Evolutionary conservation across 2,888 invertebrate genomes (phyloP).

Genomic region (Coleophora deauratella): DNA sequence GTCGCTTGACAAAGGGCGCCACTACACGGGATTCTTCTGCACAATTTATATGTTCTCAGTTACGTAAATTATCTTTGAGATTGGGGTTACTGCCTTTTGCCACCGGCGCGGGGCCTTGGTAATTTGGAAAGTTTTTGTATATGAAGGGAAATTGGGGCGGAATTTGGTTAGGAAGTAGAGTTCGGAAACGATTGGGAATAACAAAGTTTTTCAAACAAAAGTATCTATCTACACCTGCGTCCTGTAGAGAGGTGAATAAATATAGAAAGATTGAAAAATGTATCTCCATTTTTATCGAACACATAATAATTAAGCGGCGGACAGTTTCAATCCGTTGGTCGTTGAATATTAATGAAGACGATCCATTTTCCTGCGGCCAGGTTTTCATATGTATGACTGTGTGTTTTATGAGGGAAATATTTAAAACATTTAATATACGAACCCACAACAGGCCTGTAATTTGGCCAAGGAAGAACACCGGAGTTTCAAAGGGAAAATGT

Average conservation of each 20-base stretch:
- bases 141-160: neutral
- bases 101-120: constrained; percentile 4
- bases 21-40: constrained; percentile 21
- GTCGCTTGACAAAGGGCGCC: constrained; percentile 21
- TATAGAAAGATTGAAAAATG: too few relatives aligned
- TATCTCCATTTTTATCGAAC: too few relatives aligned
- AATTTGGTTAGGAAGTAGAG: too few relatives aligned
- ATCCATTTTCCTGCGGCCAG: constrained; percentile 14
- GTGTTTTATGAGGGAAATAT: neutral
- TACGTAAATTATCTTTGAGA: constrained; percentile 18
- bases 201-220: neutral
- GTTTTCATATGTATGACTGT: constrained; percentile 15
- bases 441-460: too few relatives aligned
- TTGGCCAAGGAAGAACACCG: too few relatives aligned
- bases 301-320: constrained; percentile 3
- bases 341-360: constrained; percentile 21
- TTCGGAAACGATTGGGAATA: too few relatives aligned
- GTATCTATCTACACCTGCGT: too few relatives aligned
- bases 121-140: constrained; percentile 14
- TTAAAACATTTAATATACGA: neutral
- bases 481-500: too few relatives aligned
- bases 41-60: constrained; percentile 20
- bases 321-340: constrained; percentile 9
- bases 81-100: constrained; percentile 13
- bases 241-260: too few relatives aligned